Evolutionary conservation across 2,888 invertebrate genomes (phyloP), one percentile per base, ranked within the genome.

Genomic region (Tricholauxania praeusta): DNA sequence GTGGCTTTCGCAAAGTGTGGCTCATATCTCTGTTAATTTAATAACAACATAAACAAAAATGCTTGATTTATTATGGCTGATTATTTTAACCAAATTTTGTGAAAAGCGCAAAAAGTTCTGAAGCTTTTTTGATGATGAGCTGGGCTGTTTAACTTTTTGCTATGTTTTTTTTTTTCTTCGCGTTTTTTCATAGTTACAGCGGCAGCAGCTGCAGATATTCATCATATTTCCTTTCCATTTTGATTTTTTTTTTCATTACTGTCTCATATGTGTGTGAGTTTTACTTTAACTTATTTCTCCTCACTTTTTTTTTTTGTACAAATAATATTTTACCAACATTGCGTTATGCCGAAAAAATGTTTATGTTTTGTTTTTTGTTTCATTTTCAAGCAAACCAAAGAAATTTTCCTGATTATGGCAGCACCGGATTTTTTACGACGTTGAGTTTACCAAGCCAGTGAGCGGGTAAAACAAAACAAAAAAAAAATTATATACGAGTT

Each of bases 371-470:
- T 49, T 28, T 32, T 51, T n/a, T 39, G 53, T 32, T 55, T 32
- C 14, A 39, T 19, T 19, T 55, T 67, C 19, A 55, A 57, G 39
- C n/a, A 67, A 48, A 57, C 15, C 55, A 14, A 32, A 39, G 19
- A 67, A 57, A 47, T 67, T 22, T 53, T 19, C 14, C 3, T 67
- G 48, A 53, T 67, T 67, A 67, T 57, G 67, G 53, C 52, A 64
- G 64, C 51, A 28, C 52, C 10, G 19, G 22, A 22, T 49, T 49
- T 51, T 22, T 19, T 6, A 10, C n/a, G 60, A 12, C 10, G 39
- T 39, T 39, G 39, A 10, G 7, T 39, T 39, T 28, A 28, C 28
- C 28, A 28, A 28, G 28, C 28, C 0, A 10, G 39, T 39, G 39
- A 7, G 39, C 39, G 39, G 39, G 39, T 39, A 10, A 39, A 39